phyloP scores from a whole-genome alignment of 1,140 invertebrate genomes.

The Drosophila trapezifrons region DNA sequence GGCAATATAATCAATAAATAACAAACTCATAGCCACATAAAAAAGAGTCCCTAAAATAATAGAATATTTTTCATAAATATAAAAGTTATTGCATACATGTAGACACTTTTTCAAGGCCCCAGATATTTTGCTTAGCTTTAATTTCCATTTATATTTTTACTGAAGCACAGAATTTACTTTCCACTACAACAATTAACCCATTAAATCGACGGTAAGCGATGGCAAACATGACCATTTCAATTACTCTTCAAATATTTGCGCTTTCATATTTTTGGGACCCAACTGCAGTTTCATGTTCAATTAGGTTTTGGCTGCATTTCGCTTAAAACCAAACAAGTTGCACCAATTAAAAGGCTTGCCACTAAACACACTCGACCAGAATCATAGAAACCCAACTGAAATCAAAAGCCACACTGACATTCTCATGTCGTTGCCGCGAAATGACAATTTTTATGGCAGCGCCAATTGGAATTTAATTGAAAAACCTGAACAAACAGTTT shows the following conservation, averaged over 20 bases:
- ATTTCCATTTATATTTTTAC: neutral
- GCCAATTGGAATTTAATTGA: conserved; percentile 75
- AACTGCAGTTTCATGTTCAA: conserved; percentile 39
- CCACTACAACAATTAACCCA: neutral
- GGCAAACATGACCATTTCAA: neutral
- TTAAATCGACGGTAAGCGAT: neutral
- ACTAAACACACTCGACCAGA: neutral
- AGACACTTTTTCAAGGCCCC: neutral
- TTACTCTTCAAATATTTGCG: conserved; percentile 19
- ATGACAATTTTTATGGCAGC: conserved; percentile 56
- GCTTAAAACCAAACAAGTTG: conserved; percentile 23
- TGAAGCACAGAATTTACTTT: neutral
- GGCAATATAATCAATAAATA: conserved; percentile 1
- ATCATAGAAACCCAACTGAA: neutral
- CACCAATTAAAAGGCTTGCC: neutral
- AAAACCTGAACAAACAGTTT: conserved; percentile 25
- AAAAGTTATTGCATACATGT: neutral
- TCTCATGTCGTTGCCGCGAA: conserved; percentile 27
- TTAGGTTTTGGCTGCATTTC: conserved; percentile 57
- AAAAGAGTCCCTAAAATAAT: neutral
- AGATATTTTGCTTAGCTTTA: neutral
- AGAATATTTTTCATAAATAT: neutral
- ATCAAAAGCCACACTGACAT: conserved; percentile 8
- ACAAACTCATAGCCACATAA: neutral
- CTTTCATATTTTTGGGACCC: conserved; percentile 10